Conservation (phyloP, 2,888 invertebrate genomes). For the Ennomos erosarius region DNA sequence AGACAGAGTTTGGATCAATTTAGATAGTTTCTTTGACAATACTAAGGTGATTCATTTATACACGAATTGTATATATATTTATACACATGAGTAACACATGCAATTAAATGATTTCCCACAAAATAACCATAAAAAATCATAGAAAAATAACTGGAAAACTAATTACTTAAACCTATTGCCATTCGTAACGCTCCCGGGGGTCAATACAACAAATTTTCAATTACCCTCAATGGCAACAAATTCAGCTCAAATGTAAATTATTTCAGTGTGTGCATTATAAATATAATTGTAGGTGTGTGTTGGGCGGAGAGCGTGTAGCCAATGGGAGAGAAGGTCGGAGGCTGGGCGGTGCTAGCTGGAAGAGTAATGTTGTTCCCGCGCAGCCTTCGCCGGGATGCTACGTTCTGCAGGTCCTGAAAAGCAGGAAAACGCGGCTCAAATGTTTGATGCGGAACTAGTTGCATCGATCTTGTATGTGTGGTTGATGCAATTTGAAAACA, state of each 20-base stretch:
- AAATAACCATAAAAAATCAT: constrained; percentile 30
- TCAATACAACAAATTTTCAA: constrained; percentile 85
- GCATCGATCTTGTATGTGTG: neutral
- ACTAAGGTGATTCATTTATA: no score
- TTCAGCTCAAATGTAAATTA: constrained; percentile 85
- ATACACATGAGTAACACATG: no score
- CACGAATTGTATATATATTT: no score
- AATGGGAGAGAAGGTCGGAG: constrained; percentile 62
- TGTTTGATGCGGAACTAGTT: neutral
- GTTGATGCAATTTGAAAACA: neutral
- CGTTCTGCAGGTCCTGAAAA: constrained; percentile 41
- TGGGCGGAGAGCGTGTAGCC: constrained; percentile 71
- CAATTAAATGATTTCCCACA: neutral
- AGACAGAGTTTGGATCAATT: no score
- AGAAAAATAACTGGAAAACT: constrained; percentile 53
- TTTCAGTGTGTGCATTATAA: constrained; percentile 83
- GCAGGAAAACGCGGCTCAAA: constrained; percentile 1
- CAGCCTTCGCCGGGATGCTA: constrained; percentile 75
- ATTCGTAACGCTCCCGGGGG: constrained; percentile 68
- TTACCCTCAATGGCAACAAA: constrained; percentile 82
- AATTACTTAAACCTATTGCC: constrained; percentile 67
- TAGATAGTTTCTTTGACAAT: no score
- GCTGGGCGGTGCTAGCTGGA: constrained; percentile 73
- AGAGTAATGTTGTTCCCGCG: constrained; percentile 80
- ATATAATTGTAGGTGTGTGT: constrained; percentile 81